Percentiles rank a stretch among this genome's conserved stretches.
Conservation (phyloP, 2,797 vertebrate species). For the Siniperca undulata region DNA sequence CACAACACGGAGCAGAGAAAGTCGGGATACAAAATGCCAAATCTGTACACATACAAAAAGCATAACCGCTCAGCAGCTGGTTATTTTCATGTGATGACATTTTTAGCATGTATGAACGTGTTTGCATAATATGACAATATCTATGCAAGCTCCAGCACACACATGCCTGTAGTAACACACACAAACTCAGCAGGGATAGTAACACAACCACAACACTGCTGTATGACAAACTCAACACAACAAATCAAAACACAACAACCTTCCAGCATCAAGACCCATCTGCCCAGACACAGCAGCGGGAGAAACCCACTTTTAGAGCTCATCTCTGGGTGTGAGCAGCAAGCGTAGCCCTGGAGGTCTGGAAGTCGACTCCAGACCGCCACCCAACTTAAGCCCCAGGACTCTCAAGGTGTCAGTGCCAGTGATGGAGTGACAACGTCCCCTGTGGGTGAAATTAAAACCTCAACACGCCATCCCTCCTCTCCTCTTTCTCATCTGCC, state of each 20-base stretch:
- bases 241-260: constrained; percentile 29
- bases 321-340: constrained; percentile 49
- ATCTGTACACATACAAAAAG: constrained; percentile 21
- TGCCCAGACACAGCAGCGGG: constrained; percentile 60
- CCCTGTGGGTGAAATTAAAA: constrained; percentile 71
- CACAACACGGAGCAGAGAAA: constrained; percentile 18
- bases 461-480: constrained; percentile 45
- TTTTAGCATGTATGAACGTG: constrained; percentile 35
- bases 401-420: constrained; percentile 47
- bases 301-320: constrained; percentile 65
- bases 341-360: constrained; percentile 42
- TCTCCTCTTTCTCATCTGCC: constrained; percentile 49
- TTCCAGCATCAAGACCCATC: constrained; percentile 64
- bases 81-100: constrained; percentile 37
- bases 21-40: constrained; percentile 31
- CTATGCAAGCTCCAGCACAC: constrained; percentile 13
- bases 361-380: constrained; percentile 51
- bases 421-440: constrained; percentile 60
- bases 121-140: constrained; percentile 38
- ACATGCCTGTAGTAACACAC: constrained; percentile 27
- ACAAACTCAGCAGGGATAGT: constrained; percentile 28
- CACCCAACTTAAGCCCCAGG: constrained; percentile 1
- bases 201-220: constrained; percentile 6
- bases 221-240: constrained; percentile 22
- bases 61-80: constrained; percentile 25